phyloP scores from a whole-genome alignment of 2,888 invertebrate genomes.

The Hydrotaea diabolus region DNA sequence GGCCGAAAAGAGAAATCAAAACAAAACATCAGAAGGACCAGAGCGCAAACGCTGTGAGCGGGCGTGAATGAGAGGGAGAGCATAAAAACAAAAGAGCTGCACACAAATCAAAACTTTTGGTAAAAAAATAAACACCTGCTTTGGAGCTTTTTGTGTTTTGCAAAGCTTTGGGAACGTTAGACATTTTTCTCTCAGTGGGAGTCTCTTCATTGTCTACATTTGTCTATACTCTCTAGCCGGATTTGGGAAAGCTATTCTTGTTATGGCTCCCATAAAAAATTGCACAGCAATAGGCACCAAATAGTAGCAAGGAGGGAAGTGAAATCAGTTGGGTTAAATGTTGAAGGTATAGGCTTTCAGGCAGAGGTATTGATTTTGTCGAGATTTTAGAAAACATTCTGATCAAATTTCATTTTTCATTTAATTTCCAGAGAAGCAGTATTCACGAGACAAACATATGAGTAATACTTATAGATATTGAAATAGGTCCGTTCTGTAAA shows the following conservation, averaged over 20 bases:
- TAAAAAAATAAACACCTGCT: conserved; percentile 31
- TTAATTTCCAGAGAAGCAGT: too few species aligned
- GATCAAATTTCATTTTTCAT: too few species aligned
- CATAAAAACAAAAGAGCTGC: neutral
- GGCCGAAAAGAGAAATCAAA: conserved; percentile 1
- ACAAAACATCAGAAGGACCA: neutral
- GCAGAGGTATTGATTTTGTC: too few species aligned
- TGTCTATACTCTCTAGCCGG: neutral
- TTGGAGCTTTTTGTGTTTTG: conserved; percentile 19
- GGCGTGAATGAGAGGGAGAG: neutral
- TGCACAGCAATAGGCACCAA: conserved; percentile 24
- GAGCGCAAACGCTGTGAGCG: conserved; percentile 41
- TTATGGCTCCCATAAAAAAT: neutral
- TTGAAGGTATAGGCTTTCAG: too few species aligned
- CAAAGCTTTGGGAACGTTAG: neutral
- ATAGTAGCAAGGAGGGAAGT: neutral
- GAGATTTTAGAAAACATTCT: too few species aligned
- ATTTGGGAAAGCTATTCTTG: neutral
- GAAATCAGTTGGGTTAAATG: neutral
- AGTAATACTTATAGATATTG: too few species aligned
- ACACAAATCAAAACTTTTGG: neutral
- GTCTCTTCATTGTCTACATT: neutral
- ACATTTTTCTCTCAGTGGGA: neutral
- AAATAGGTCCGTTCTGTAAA: too few species aligned
- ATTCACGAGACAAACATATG: too few species aligned